Evolutionary conservation across 2,113 vertebrate species (phyloP), one percentile per base, ranked within the genome.

Genomic region (Ceyx cyanopectus): DNA sequence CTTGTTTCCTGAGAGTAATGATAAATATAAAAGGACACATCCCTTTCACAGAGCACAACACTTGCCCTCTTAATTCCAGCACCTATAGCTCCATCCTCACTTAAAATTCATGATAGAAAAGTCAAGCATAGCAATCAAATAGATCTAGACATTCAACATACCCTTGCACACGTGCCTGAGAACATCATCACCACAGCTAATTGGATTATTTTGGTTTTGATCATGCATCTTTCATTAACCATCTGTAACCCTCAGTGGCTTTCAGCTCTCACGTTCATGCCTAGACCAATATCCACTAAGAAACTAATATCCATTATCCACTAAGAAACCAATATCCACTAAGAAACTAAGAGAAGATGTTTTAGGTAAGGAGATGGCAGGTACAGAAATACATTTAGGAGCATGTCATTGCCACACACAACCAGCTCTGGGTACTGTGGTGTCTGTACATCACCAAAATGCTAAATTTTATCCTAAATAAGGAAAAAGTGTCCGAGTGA

Each of bases 391-490:
- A 62, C 7, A 32, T 24, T 32, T 58, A 75, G 69, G 54, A 48
- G 5, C 32, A 53, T 14, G 17, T 54, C 40, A 66, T 14, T 37
- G 54, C 37, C 3, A 2, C 29, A 48, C 17, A 20, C 4, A 84
- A 88, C 67, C 53, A 73, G 24, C 30, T 22, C 50, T 2, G 73
- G 50, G 69, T 69, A 54, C 30, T 26, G 19, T 1, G 0, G 73
- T 58, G 26, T 34, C 80, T 78, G 61, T n/a, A 26, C 12, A 51
- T 37, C 27, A 73, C 20, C 46, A 34, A 77, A 43, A 54, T 10
- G 58, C 12, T 37, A 69, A n/a, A 53, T 89, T 89, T 96, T 79
- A 63, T 79, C 69, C 70, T 72, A 87, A 81, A 76, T 62, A 84
- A 69, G 22, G 66, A 69, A 90, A 82, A 81, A 73, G 61, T 13